Evolutionary conservation across 1,140 invertebrate genomes (phyloP).

Genomic region (Dinothrombium tinctorium): DNA sequence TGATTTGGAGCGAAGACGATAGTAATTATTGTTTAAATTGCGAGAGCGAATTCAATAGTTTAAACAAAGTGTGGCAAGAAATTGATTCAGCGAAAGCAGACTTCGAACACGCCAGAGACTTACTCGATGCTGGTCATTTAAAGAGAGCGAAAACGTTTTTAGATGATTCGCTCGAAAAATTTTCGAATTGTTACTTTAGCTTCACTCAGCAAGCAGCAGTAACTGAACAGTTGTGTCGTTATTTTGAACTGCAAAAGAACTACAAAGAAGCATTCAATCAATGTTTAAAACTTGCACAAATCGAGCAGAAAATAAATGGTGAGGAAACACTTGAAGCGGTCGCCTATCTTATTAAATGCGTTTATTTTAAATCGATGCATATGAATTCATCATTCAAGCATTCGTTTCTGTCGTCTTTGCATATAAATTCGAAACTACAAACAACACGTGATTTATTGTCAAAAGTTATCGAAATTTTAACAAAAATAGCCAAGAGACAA

Average conservation of each 20-base stretch:
- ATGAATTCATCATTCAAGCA: too few species aligned
- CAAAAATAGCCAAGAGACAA: not conserved
- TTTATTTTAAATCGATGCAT: too few species aligned
- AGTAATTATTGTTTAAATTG: not conserved
- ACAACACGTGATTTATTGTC: not conserved
- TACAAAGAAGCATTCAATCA: not conserved
- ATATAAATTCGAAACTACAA: not conserved
- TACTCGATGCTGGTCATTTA: not conserved
- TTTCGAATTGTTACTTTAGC: not conserved
- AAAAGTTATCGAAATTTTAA: not conserved
- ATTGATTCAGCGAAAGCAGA: not conserved
- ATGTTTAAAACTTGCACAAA: not conserved
- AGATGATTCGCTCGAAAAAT: not conserved
- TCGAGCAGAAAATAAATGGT: not conserved
- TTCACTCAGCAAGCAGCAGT: not conserved
- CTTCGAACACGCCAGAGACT: not conserved
- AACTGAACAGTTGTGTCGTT: not conserved
- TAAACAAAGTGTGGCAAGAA: not conserved
- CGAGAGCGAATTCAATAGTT: not conserved
- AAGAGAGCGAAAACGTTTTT: not conserved
- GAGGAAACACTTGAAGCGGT: not conserved
- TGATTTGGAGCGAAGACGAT: not conserved
- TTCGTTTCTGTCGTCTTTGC: not conserved
- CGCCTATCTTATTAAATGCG: not conserved
- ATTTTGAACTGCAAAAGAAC: not conserved